A percentile compares a stretch with the other conserved stretches of the same genome.
Conservation (phyloP, 1,140 invertebrate genomes). For the Conus ventricosus region DNA sequence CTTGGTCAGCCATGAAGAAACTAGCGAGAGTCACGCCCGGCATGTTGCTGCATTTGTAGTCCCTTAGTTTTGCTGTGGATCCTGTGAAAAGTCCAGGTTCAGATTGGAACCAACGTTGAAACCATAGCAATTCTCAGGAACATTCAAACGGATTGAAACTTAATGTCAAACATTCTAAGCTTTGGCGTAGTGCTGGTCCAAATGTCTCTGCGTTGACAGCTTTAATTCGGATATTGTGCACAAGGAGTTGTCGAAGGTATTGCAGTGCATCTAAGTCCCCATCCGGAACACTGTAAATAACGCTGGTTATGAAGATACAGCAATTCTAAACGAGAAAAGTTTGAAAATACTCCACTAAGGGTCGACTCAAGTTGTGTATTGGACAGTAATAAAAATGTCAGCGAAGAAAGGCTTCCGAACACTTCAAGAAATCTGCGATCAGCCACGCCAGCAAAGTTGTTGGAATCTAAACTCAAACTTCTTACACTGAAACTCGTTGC, state of each 20-base stretch:
- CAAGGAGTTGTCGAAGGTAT: background rate
- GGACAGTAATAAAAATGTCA: background rate
- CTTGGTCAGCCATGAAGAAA: background rate
- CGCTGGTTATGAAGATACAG: background rate
- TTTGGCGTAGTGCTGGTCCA: background rate
- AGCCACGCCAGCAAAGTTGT: background rate
- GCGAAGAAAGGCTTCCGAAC: background rate
- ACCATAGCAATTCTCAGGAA: constrained; percentile 27
- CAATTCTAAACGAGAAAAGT: background rate
- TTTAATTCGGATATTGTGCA: background rate
- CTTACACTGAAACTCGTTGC: background rate
- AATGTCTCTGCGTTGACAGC: background rate
- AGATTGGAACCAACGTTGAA: constrained; percentile 6
- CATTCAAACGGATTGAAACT: constrained; percentile 31
- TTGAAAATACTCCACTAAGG: background rate
- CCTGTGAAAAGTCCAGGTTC: background rate
- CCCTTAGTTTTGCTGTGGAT: background rate
- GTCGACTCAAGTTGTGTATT: background rate
- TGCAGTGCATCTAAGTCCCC: constrained; percentile 4
- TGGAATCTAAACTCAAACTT: background rate
- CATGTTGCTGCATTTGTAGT: constrained; percentile 18
- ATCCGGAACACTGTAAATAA: background rate
- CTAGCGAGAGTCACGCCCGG: background rate
- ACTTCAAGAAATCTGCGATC: too few relatives aligned
- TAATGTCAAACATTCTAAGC: background rate